Percentiles rank a stretch among this genome's conserved stretches.
These are phyloP conservation scores for Arge pagana DNA, from an alignment of 2,888 invertebrate species.

Conservation along the genomic window DNA sequence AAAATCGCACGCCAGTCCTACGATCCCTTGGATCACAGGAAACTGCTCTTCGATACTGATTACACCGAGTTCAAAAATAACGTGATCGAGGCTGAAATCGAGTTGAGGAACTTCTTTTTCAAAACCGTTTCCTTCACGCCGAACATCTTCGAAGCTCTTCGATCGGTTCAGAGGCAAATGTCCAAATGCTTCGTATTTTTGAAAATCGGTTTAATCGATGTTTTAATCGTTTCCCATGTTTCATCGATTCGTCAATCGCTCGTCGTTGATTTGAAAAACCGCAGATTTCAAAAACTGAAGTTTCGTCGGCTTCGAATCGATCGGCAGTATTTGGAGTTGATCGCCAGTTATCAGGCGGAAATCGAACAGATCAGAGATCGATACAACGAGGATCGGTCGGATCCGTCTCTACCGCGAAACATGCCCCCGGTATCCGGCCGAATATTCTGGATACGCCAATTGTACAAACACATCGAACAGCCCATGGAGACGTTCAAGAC, in stretches of 20 bases:
- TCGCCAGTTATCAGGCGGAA: slow-evolving; percentile 70
- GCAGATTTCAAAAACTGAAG: slow-evolving; percentile 74
- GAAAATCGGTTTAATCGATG: too few species aligned
- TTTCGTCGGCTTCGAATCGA: slow-evolving; percentile 75
- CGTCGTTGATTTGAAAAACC: slow-evolving; percentile 3
- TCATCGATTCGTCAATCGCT: not conserved
- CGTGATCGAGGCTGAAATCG: slow-evolving; percentile 72
- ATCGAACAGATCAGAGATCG: slow-evolving; percentile 73
- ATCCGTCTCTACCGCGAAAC: slow-evolving; percentile 74
- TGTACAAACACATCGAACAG: slow-evolving; percentile 71
- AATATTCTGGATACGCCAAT: slow-evolving; percentile 82
- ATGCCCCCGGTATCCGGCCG: slow-evolving; percentile 82
- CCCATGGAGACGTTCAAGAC: slow-evolving; percentile 72
- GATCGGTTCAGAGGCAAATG: slow-evolving; percentile 52
- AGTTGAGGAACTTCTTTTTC: slow-evolving; percentile 75
- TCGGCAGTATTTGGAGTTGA: slow-evolving; percentile 74
- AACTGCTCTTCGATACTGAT: slow-evolving; percentile 75
- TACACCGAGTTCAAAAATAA: slow-evolving; percentile 73
- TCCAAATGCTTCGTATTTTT: not conserved
- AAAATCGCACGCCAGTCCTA: slow-evolving; percentile 74
- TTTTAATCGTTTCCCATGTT: not conserved
- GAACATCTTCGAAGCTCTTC: slow-evolving; percentile 55
- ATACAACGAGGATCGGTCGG: slow-evolving; percentile 78
- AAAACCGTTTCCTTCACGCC: slow-evolving; percentile 53
- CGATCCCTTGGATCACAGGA: slow-evolving; percentile 80